phyloP scores from a whole-genome alignment of 1,140 invertebrate species.

The Drosophila pectinifera region DNA sequence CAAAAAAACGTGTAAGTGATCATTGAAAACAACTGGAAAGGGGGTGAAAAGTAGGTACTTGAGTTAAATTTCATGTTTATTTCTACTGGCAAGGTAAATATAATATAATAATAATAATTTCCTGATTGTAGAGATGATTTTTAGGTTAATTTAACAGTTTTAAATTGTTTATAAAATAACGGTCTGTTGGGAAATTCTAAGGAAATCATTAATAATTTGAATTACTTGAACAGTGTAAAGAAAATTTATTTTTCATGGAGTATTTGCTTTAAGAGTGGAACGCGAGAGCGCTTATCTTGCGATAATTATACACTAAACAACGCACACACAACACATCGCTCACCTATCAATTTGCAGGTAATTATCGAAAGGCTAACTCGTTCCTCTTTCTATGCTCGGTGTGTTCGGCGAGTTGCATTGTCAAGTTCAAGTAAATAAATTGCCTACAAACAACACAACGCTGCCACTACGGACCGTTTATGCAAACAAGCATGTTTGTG shows the following conservation, averaged over 20 bases:
- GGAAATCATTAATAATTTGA: neutral
- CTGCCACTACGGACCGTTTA: constrained; percentile 32
- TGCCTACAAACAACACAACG: constrained; percentile 30
- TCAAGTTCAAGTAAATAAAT: constrained; percentile 78
- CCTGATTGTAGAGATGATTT: too few species aligned
- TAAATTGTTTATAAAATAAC: too few species aligned
- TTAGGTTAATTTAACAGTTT: too few species aligned
- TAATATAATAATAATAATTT: too few species aligned
- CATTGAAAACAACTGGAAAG: neutral
- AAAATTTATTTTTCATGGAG: too few species aligned
- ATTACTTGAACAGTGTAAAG: neutral
- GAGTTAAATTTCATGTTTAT: neutral
- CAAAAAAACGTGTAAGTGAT: neutral
- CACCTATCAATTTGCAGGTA: constrained; percentile 30
- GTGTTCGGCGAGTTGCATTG: constrained; percentile 59
- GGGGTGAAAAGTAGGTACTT: constrained; percentile 1
- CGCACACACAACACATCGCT: neutral
- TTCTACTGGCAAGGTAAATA: too few species aligned
- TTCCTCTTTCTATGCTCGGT: constrained; percentile 24
- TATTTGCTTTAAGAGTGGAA: neutral
- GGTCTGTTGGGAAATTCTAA: neutral
- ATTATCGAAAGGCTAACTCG: constrained; percentile 50
- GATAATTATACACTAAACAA: constrained; percentile 22
- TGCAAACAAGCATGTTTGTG: constrained; percentile 51
- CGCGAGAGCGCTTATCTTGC: neutral